Evolutionary conservation across 2,797 vertebrate genomes (phyloP).

Genomic region (Sebastes diploproa): DNA sequence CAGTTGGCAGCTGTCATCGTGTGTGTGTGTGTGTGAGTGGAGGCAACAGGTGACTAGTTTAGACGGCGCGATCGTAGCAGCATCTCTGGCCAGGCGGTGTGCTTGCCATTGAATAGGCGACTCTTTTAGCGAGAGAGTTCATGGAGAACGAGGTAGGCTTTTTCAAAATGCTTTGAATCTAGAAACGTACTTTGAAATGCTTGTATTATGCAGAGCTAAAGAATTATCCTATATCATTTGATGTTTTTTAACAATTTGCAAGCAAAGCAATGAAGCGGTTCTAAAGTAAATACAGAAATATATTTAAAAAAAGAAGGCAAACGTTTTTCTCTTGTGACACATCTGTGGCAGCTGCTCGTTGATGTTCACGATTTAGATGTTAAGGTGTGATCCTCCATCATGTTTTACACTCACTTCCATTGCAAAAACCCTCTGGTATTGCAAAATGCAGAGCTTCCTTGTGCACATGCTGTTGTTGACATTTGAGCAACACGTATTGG

Average conservation of each 20-base stretch:
- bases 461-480: slow-evolving; percentile 15
- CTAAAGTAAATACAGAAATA: neutral
- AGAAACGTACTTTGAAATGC: neutral
- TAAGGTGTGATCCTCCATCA: neutral
- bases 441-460: slow-evolving; percentile 9
- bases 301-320: neutral
- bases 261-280: neutral
- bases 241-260: neutral
- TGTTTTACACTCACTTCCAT: neutral
- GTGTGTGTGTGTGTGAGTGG: slow-evolving; percentile 4
- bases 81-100: slow-evolving; percentile 9
- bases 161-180: neutral
- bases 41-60: slow-evolving; percentile 53
- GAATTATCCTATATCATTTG: neutral
- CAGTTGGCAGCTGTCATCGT: slow-evolving; percentile 53
- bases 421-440: neutral
- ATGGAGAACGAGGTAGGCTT: slow-evolving; percentile 85
- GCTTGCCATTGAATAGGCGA: slow-evolving; percentile 1
- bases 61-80: slow-evolving; percentile 17
- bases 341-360: neutral
- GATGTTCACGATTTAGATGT: neutral
- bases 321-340: neutral
- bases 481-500: slow-evolving; percentile 18
- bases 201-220: neutral
- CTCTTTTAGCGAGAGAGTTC: slow-evolving; percentile 22